A percentile compares a stretch with the other conserved stretches of the same genome.
phyloP scores from a whole-genome alignment of 2,797 vertebrate genomes.

The Balearica regulorum region DNA sequence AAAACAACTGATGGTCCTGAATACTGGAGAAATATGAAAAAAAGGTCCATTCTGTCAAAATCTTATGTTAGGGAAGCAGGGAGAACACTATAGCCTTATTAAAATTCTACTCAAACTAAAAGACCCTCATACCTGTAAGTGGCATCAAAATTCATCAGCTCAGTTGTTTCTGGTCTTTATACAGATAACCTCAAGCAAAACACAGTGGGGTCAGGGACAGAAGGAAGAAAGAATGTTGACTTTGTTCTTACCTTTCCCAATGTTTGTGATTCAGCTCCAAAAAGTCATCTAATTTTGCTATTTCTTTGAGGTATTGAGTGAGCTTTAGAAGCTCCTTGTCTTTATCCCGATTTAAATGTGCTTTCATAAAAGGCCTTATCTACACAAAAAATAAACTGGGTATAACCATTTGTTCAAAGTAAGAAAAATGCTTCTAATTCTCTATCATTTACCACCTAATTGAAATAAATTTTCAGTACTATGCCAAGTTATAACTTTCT shows the following conservation, averaged over 20 bases:
- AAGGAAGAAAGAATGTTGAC: not conserved
- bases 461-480: not conserved
- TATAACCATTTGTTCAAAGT: not conserved
- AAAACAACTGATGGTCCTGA: not conserved
- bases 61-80: not conserved
- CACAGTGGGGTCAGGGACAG: not conserved
- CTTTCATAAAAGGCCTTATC: constrained; percentile 99
- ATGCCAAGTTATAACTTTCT: not conserved
- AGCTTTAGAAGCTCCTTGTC: constrained; percentile 96
- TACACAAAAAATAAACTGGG: constrained; percentile 54
- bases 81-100: not conserved
- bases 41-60: not conserved
- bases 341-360: constrained; percentile 96
- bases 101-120: not conserved
- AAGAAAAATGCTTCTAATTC: not conserved
- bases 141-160: not conserved
- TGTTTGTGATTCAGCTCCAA: constrained; percentile 97
- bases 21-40: not conserved
- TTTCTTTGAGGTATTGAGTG: constrained; percentile 97
- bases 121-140: not conserved
- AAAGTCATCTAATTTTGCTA: constrained; percentile 94
- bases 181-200: not conserved
- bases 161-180: not conserved
- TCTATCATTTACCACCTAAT: not conserved
- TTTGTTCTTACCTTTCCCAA: constrained; percentile 90